A percentile compares a stretch with the other conserved stretches of the same genome.
These are phyloP conservation scores for Mastomys coucha DNA, from an alignment of 2,113 vertebrate genomes.

Conservation along the genomic window DNA sequence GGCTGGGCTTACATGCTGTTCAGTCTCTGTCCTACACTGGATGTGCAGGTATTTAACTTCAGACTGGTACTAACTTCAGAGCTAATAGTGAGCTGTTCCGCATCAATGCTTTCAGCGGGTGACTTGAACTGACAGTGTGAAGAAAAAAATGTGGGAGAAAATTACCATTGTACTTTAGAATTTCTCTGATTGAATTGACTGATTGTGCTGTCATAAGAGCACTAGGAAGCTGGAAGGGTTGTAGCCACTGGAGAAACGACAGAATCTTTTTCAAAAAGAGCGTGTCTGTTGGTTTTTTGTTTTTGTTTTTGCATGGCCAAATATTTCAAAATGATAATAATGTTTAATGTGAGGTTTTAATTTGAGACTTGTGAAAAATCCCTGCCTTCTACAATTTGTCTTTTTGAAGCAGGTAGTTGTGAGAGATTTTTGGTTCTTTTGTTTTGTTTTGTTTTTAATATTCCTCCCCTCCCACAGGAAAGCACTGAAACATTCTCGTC, in stretches of 20 bases:
- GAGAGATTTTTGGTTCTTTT: not conserved
- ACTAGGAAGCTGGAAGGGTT: slow-evolving; percentile 84
- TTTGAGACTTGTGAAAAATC: slow-evolving; percentile 75
- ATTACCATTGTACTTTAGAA: slow-evolving; percentile 93
- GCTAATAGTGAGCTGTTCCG: slow-evolving; percentile 97
- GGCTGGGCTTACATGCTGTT: slow-evolving; percentile 92
- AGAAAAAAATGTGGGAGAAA: slow-evolving; percentile 88
- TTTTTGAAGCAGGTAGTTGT: slow-evolving; percentile 51
- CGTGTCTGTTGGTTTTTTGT: slow-evolving; percentile 82
- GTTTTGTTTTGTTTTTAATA: not conserved
- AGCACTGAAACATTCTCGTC: slow-evolving; percentile 27
- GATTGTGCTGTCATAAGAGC: slow-evolving; percentile 91
- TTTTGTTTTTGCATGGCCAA: slow-evolving; percentile 81
- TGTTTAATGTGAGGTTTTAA: slow-evolving; percentile 83
- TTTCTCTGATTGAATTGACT: slow-evolving; percentile 93
- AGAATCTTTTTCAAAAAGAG: slow-evolving; percentile 81
- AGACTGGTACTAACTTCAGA: slow-evolving; percentile 97
- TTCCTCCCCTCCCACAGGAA: slow-evolving; percentile 33
- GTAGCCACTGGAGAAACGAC: slow-evolving; percentile 83
- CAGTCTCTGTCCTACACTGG: slow-evolving; percentile 87
- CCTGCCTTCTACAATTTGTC: slow-evolving; percentile 73
- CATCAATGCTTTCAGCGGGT: slow-evolving; percentile 92
- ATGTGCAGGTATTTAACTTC: slow-evolving; percentile 95
- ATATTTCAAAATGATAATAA: slow-evolving; percentile 83
- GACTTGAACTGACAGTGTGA: slow-evolving; percentile 91